Conservation (phyloP, 2,888 invertebrate genomes). For the Drosophila mayaguana region DNA sequence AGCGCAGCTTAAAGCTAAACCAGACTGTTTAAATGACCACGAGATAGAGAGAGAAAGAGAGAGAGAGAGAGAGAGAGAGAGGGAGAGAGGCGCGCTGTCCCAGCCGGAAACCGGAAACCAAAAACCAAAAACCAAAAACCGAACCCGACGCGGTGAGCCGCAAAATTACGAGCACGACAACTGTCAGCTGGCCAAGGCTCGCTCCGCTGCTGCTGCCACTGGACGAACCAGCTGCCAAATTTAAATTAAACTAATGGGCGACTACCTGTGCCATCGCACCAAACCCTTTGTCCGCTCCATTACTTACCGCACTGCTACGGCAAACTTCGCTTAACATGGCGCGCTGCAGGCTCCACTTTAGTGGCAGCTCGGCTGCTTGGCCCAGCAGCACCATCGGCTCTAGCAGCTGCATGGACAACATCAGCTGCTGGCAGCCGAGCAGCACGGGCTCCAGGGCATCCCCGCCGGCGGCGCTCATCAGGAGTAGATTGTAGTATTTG, state of each 20-base stretch:
- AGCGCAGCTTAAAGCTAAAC: slow-evolving; percentile 42
- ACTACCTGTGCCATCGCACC: slow-evolving; percentile 12
- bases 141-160: slow-evolving; percentile 66
- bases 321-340: slow-evolving; percentile 83
- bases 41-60: neutral
- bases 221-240: slow-evolving; percentile 59
- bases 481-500: slow-evolving; percentile 80
- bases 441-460: slow-evolving; percentile 62
- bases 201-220: slow-evolving; percentile 28
- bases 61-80: no score
- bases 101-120: slow-evolving; percentile 39
- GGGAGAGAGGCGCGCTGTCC: neutral
- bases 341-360: slow-evolving; percentile 71
- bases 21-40: slow-evolving; percentile 47
- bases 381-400: slow-evolving; percentile 75
- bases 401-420: slow-evolving; percentile 81
- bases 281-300: neutral
- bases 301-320: slow-evolving; percentile 64
- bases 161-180: slow-evolving; percentile 77
- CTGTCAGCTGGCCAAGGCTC: slow-evolving; percentile 61
- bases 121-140: slow-evolving; percentile 54
- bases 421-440: slow-evolving; percentile 80
- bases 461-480: slow-evolving; percentile 54
- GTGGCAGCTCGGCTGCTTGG: slow-evolving; percentile 58
- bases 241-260: slow-evolving; percentile 78